A percentile compares a stretch with the other conserved stretches of the same genome.
Conservation (phyloP, 2,113 vertebrate genomes). For the Triplophysa tibetana region DNA sequence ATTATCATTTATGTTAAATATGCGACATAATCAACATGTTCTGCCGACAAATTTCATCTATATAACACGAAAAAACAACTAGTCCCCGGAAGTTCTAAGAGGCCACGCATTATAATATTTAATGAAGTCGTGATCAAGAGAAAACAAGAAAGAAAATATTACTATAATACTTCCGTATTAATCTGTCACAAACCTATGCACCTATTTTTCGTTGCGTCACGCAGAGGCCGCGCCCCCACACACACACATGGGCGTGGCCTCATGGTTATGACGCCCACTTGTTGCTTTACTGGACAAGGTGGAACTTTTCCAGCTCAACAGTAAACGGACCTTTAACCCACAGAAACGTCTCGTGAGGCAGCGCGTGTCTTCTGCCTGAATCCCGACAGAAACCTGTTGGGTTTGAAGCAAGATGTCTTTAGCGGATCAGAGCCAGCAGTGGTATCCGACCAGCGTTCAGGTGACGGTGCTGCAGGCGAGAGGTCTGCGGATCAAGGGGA, state of each 20-base stretch:
- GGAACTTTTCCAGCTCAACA: constrained; percentile 33
- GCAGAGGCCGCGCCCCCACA: constrained; percentile 18
- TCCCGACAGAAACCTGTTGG: background rate
- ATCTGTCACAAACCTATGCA: background rate
- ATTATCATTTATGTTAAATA: no score
- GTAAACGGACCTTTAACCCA: background rate
- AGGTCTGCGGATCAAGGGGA: constrained; percentile 81
- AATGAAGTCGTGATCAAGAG: no score
- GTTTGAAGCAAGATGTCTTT: constrained; percentile 70
- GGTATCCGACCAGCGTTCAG: constrained; percentile 88
- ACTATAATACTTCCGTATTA: no score
- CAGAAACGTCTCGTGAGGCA: background rate
- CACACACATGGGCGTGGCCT: constrained; percentile 1
- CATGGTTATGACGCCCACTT: background rate
- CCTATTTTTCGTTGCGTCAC: background rate
- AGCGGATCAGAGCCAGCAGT: constrained; percentile 72
- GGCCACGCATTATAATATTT: no score
- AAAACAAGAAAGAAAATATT: no score
- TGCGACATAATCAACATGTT: no score
- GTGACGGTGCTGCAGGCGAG: constrained; percentile 88
- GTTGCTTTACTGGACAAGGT: constrained; percentile 39
- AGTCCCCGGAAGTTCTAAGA: no score
- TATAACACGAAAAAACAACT: no score
- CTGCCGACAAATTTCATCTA: no score
- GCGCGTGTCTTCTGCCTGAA: background rate